Evolutionary conservation across 2,888 invertebrate genomes (phyloP).

Genomic region (Sphaerophoria rueppellii): DNA sequence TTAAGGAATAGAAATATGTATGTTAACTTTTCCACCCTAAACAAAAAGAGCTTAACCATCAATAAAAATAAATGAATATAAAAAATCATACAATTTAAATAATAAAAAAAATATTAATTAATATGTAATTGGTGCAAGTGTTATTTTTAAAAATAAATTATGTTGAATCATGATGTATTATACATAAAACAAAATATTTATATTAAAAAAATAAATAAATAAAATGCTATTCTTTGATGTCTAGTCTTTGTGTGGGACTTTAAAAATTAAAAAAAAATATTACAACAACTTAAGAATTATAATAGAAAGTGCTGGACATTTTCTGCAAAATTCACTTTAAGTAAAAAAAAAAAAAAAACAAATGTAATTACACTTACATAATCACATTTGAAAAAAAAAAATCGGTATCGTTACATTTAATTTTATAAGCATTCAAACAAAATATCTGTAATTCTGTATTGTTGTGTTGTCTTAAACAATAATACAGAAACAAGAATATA

Average conservation of each 20-base stretch:
- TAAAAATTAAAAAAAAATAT: slow-evolving; percentile 74
- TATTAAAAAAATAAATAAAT: slow-evolving; percentile 50
- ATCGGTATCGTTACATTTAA: slow-evolving; percentile 63
- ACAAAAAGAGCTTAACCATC: slow-evolving; percentile 71
- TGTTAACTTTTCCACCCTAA: slow-evolving; percentile 71
- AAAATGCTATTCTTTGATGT: slow-evolving; percentile 76
- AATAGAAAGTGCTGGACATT: slow-evolving; percentile 81
- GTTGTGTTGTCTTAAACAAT: slow-evolving; percentile 73
- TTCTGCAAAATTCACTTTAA: slow-evolving; percentile 73
- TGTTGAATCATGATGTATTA: slow-evolving; percentile 64
- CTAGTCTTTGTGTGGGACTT: slow-evolving; percentile 80
- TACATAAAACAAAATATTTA: slow-evolving; percentile 59
- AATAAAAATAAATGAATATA: slow-evolving; percentile 55
- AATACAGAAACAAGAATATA: slow-evolving; percentile 73
- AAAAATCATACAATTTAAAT: slow-evolving; percentile 57
- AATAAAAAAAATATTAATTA: slow-evolving; percentile 39
- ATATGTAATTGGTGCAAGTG: slow-evolving; percentile 68
- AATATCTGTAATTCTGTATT: slow-evolving; percentile 72
- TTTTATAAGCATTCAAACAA: slow-evolving; percentile 71
- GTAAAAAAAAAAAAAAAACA: slow-evolving; percentile 59
- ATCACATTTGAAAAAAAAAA: slow-evolving; percentile 38
- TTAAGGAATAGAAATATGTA: slow-evolving; percentile 65
- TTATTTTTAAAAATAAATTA: slow-evolving; percentile 36
- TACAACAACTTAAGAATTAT: slow-evolving; percentile 59
- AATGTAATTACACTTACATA: slow-evolving; percentile 50